Evolutionary conservation across 1,140 invertebrate species (phyloP), one percentile per base, ranked within the genome.

Genomic region (Maconellicoccus hirsutus): DNA sequence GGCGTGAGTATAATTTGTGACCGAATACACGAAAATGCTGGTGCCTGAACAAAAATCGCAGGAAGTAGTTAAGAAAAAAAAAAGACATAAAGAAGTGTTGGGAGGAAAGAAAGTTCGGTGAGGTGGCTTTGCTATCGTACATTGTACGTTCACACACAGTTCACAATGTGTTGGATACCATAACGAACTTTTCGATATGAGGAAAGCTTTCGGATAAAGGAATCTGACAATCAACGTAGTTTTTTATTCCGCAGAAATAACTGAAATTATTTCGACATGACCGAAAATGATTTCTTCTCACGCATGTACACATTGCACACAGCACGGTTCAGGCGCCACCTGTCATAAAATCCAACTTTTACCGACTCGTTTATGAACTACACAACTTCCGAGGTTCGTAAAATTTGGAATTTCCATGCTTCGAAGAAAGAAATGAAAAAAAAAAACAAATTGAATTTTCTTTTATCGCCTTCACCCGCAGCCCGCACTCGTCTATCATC

Each of bases 1-100:
- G 42, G 42, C 42, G 42, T 52, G 42, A 52, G 42, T 52, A 52
- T 52, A 52, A 52, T 52, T 52, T 52, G 42, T 52, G 42, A 52
- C 42, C 42, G 42, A 52, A 52, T 52, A 52, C 42, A 52, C 16
- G 42, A 52, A 52, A 52, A 52, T 52, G 42, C 42, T 16, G 42
- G 42, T 52, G 42, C 42, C n/a, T 3, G 12, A 8, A 52, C n/a
- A 52, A 52, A 52, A 52, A 52, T 52, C 42, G 42, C 42, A 52
- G 42, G 42, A 52, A 52, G 42, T 52, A 52, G 42, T 52, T 52
- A 52, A 52, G n/a, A 52, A 52, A 52, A 19, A 52, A 52, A 16
- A 52, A 52, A 16, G 6, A 52, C n/a, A 52, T 52, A 52, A 52
- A 52, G 3, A 52, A 52, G 42, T 16, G 42, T 19, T 8, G n/a